Evolutionary conservation across 2,797 vertebrate species (phyloP).

Genomic region (Australoheros facetus): DNA sequence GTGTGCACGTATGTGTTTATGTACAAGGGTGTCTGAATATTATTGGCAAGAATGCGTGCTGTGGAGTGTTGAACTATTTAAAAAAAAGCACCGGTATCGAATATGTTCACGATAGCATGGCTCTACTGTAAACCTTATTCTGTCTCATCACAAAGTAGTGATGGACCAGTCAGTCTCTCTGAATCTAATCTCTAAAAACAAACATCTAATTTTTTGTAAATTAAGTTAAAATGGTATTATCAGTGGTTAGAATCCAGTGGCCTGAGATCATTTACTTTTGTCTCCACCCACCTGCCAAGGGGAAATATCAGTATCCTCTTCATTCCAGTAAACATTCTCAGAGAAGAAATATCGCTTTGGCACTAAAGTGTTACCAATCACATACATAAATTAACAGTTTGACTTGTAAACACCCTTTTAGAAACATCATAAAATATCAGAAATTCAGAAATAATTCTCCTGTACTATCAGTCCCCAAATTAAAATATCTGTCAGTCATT

Average conservation of each 20-base stretch:
- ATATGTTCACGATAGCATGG: not conserved
- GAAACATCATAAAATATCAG: not conserved
- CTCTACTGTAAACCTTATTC: not conserved
- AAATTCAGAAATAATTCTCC: not conserved
- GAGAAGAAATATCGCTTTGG: no score
- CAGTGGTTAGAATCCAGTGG: not conserved
- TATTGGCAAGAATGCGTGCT: not conserved
- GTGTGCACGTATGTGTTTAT: slow-evolving; percentile 9
- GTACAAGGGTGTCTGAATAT: not conserved
- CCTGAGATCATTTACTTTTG: not conserved
- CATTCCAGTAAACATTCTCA: no score
- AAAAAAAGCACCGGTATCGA: slow-evolving; percentile 7
- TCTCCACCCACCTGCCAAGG: not conserved
- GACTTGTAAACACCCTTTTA: not conserved
- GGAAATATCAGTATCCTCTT: no score
- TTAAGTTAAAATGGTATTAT: not conserved
- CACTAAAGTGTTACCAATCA: no score
- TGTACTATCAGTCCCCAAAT: not conserved
- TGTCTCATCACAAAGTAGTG: not conserved
- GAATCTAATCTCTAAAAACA: not conserved
- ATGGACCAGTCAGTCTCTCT: not conserved
- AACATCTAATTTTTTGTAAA: not conserved
- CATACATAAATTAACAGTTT: no score
- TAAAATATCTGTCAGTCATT: slow-evolving; percentile 20
- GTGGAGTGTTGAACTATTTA: slow-evolving; percentile 21